phyloP scores from a whole-genome alignment of 2,797 vertebrate species.

The Acanthurus leucopareius region DNA sequence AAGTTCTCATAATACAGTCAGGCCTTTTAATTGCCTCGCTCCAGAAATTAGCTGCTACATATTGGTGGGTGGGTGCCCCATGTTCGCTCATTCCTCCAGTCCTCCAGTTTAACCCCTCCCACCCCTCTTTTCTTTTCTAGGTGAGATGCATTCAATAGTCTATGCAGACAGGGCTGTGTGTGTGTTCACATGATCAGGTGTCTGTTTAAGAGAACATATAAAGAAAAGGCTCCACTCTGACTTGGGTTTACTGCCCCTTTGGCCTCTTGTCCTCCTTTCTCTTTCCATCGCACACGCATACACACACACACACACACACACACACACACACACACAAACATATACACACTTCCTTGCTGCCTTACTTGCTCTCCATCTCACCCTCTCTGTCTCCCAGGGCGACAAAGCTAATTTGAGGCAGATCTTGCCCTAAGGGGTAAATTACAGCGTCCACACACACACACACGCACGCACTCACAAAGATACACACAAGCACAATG shows the following conservation, averaged over 20 bases:
- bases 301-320: slow-evolving; percentile 32
- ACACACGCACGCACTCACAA: slow-evolving; percentile 31
- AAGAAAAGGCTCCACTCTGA: slow-evolving; percentile 55
- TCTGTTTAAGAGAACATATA: slow-evolving; percentile 59
- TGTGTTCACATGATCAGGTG: slow-evolving; percentile 49
- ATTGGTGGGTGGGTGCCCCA: slow-evolving; percentile 75
- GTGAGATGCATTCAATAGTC: slow-evolving; percentile 35
- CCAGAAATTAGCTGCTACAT: slow-evolving; percentile 86
- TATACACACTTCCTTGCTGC: slow-evolving; percentile 55
- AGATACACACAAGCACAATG: slow-evolving; percentile 39
- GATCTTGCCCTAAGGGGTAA: slow-evolving; percentile 86
- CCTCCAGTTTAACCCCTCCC: slow-evolving; percentile 52
- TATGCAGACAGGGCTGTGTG: slow-evolving; percentile 3
- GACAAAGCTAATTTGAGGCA: slow-evolving; percentile 87
- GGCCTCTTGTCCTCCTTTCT: slow-evolving; percentile 58
- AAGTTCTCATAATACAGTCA: slow-evolving; percentile 82
- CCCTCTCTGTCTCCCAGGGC: slow-evolving; percentile 78
- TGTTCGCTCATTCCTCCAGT: slow-evolving; percentile 55
- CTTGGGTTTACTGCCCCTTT: slow-evolving; percentile 74
- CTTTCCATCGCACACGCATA: slow-evolving; percentile 32
- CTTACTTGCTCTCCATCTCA: slow-evolving; percentile 78
- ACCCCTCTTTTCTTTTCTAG: slow-evolving; percentile 20
- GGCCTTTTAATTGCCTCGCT: slow-evolving; percentile 85
- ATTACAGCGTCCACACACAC: slow-evolving; percentile 67
- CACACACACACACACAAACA: slow-evolving; percentile 35